Evolutionary conservation across 2,888 invertebrate species (phyloP), one percentile per base, ranked within the genome.

Genomic region (Cartodere bifasciata): DNA sequence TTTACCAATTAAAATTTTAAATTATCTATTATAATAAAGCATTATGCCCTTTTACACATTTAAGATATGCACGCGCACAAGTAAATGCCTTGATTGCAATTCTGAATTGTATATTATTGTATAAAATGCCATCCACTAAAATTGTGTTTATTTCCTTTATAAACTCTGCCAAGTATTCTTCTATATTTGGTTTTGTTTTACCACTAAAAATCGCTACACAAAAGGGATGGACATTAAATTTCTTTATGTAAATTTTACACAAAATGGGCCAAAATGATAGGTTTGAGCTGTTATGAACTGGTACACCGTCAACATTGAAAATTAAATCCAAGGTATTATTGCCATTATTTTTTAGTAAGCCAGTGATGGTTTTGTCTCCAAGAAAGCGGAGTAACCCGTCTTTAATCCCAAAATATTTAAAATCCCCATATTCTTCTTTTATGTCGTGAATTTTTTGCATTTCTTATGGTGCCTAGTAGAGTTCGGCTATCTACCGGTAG

Each of bases 181-280:
- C 7, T 20, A 20, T 7, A 20, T 20, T 20, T 7, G 20, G 20
- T 20, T 20, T 20, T 7, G 7, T 9, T 7, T 20, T 9, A n/a
- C 20, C 20, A 7, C 20, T 20, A 20, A 20, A 20, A 20, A 20
- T 20, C 7, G 20, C 20, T 7, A 20, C 9, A 20, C 7, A 7
- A 20, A 20, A 20, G 7, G 20, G 20, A 7, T 20, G 7, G 20
- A 20, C 7, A 7, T 20, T 20, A 20, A 20, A 7, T 7, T 20
- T 20, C 9, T 9, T 20, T 7, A 20, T 9, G 7, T 9, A 20
- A 7, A 20, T 20, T 9, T 20, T 20, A n/a, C 20, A 7, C 9
- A 20, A n/a, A n/a, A 20, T 20, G 20, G 20, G 20, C 20, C 20
- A 20, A 20, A 20, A 20, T 9, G 7, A n/a, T 20, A 7, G 20